These are phyloP conservation scores for Geopemphigus sp. DNA, from an alignment of 1,140 invertebrate genomes.

Conservation along the genomic window DNA sequence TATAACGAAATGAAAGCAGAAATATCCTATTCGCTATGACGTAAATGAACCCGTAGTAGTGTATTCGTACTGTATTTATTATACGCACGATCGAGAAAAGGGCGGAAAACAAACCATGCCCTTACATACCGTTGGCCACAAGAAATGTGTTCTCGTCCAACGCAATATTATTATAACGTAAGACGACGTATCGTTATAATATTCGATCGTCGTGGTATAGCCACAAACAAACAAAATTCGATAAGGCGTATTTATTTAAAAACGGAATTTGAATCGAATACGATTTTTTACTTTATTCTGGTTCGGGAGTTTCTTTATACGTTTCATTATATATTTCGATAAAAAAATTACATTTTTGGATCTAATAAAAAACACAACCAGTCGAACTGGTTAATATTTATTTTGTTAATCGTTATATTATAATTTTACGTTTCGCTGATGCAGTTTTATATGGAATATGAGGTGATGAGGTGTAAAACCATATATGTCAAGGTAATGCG, in stretches of 20 bases:
- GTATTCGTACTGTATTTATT: neutral
- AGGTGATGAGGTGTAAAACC: neutral
- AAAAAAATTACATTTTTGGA: neutral
- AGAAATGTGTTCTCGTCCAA: neutral
- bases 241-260: neutral
- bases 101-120: neutral
- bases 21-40: neutral
- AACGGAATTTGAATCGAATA: neutral
- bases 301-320: no score
- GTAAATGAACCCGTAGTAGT: neutral
- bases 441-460: neutral
- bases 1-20: neutral
- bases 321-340: neutral
- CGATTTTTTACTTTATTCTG: neutral
- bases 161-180: no score
- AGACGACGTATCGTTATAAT: neutral
- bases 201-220: neutral
- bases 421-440: neutral
- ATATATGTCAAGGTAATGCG: slow-evolving; percentile 9
- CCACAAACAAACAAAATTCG: neutral
- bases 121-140: neutral
- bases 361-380: neutral
- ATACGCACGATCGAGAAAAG: neutral
- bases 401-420: neutral
- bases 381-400: neutral